A percentile compares a stretch with the other conserved stretches of the same genome.
Evolutionary conservation across 1,140 invertebrate species (phyloP).

Genomic region (Drosophila rhopaloa): DNA sequence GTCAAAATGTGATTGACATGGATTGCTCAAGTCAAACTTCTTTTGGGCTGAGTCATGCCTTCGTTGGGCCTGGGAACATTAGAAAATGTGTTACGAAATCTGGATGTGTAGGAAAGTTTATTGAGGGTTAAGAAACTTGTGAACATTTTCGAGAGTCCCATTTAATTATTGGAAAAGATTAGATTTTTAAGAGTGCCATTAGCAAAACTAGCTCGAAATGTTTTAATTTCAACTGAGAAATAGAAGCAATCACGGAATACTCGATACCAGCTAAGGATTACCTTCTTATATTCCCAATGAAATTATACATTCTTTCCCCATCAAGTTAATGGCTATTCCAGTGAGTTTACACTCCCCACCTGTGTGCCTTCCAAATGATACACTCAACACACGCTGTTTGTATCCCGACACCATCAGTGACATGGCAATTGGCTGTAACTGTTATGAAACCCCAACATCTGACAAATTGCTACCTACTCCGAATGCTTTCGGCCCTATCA

Average conservation of each 20-base stretch:
- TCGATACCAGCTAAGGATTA: constrained; percentile 12
- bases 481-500: constrained; percentile 47
- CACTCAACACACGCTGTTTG: constrained; percentile 3
- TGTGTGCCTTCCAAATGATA: constrained; percentile 35
- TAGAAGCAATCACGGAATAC: background rate
- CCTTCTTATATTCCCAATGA: constrained; percentile 13
- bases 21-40: constrained; percentile 32
- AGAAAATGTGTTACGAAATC: constrained; percentile 32
- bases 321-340: constrained; percentile 18
- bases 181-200: background rate
- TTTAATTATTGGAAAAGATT: background rate
- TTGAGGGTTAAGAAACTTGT: background rate
- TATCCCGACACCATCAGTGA: constrained; percentile 54
- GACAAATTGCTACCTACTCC: constrained; percentile 62
- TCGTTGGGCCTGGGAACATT: constrained; percentile 46
- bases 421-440: constrained; percentile 58
- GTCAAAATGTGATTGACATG: constrained; percentile 52
- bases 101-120: constrained; percentile 7
- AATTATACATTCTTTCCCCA: constrained; percentile 7
- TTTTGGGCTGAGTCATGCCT: constrained; percentile 51
- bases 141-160: background rate
- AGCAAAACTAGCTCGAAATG: too few species aligned
- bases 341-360: constrained; percentile 40
- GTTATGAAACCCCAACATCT: constrained; percentile 70
- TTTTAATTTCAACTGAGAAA: too few species aligned